Percentiles rank a stretch among this genome's conserved stretches.
Evolutionary conservation across 2,888 invertebrate genomes (phyloP).

Genomic region (Oscheius onirici): DNA sequence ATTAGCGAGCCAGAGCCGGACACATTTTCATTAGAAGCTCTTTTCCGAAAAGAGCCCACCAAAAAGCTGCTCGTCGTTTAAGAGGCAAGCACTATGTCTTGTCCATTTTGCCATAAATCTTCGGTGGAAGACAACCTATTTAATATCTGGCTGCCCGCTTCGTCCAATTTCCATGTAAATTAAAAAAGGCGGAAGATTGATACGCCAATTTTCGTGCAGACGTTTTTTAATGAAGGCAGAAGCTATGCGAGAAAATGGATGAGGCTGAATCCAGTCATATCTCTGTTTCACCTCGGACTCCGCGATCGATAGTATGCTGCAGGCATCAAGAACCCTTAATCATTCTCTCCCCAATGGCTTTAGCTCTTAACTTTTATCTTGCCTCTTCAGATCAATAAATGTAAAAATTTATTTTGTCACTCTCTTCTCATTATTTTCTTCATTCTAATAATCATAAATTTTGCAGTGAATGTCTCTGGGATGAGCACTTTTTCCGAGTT

Average conservation of each 20-base stretch:
- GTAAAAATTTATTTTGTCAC: background rate
- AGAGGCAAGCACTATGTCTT: background rate
- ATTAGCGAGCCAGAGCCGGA: conserved; percentile 30
- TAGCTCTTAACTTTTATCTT: conserved; percentile 15
- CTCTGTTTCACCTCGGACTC: conserved; percentile 21
- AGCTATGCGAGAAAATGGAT: background rate
- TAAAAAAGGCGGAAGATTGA: background rate
- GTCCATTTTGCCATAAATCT: background rate
- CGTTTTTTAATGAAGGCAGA: no score
- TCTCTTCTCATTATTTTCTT: background rate
- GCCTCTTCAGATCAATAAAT: background rate
- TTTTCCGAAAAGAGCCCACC: background rate
- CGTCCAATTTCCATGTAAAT: conserved; percentile 10
- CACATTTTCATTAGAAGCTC: conserved; percentile 29
- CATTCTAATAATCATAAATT: background rate
- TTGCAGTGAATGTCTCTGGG: background rate
- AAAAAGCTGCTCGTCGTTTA: no score
- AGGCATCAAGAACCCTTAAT: conserved; percentile 34
- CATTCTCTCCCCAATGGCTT: conserved; percentile 15
- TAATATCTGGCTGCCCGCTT: background rate
- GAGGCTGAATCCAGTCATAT: conserved; percentile 29
- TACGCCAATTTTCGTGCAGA: background rate
- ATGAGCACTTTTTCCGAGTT: conserved; percentile 60
- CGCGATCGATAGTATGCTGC: conserved; percentile 32
- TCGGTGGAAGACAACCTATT: no score